Percentiles rank a stretch among this genome's conserved stretches.
These are phyloP conservation scores for Drosophila virilis DNA, from an alignment of 1,140 invertebrate species.

Conservation along the genomic window DNA sequence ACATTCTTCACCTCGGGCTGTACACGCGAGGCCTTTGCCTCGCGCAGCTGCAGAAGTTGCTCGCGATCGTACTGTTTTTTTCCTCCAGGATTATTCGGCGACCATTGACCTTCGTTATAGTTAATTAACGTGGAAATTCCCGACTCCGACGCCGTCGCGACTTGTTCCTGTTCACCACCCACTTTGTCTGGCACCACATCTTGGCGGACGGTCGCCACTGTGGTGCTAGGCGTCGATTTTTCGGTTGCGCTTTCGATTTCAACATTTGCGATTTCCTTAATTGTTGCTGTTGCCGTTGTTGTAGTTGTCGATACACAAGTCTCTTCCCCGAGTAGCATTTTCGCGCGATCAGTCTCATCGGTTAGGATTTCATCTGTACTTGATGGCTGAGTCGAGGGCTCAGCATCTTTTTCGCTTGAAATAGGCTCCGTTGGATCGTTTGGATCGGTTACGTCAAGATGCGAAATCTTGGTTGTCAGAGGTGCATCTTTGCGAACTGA, in stretches of 20 bases:
- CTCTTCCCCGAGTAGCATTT: conserved; percentile 15
- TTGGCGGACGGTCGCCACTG: neutral
- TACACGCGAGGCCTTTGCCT: conserved; percentile 89
- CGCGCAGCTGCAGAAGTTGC: conserved; percentile 90
- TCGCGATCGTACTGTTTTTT: conserved; percentile 93
- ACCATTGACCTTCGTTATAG: conserved; percentile 92
- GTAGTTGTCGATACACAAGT: neutral
- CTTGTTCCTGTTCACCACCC: neutral
- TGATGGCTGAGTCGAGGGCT: neutral
- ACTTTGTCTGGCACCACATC: neutral
- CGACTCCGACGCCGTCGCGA: neutral
- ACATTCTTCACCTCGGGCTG: conserved; percentile 89
- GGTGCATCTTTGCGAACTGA: too few species aligned
- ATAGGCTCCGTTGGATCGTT: neutral
- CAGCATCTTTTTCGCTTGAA: conserved; percentile 1
- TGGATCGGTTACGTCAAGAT: neutral
- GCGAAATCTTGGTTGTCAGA: neutral
- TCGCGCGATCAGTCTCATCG: conserved; percentile 55
- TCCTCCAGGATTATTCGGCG: conserved; percentile 91
- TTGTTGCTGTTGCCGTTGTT: neutral
- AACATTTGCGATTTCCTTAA: conserved; percentile 17
- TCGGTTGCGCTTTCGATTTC: neutral
- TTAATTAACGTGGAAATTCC: conserved; percentile 53
- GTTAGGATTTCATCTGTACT: conserved; percentile 21
- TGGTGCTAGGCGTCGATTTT: neutral